Percentiles rank a stretch among this genome's conserved stretches.
Conservation (phyloP, 2,888 invertebrate species). For the Pandemis cinnamomeana region DNA sequence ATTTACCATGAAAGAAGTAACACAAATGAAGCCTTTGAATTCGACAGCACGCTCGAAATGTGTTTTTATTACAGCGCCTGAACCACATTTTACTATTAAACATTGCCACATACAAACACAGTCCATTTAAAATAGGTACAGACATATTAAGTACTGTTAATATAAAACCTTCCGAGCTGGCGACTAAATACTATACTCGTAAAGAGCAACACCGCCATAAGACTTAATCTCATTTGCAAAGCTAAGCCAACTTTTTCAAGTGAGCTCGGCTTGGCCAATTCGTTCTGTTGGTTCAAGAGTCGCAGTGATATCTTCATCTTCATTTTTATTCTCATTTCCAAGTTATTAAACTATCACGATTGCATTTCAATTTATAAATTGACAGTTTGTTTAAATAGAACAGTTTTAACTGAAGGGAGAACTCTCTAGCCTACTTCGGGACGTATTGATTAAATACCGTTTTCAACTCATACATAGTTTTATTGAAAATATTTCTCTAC, state of each 20-base stretch:
- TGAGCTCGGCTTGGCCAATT: conserved; percentile 51
- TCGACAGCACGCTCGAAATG: too few species aligned
- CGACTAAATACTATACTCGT: conserved; percentile 51
- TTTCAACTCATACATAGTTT: background rate
- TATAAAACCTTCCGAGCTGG: conserved; percentile 35
- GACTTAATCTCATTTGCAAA: conserved; percentile 73
- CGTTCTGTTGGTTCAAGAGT: conserved; percentile 14
- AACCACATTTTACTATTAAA: background rate
- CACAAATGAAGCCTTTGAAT: too few species aligned
- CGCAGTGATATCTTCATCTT: conserved; percentile 2
- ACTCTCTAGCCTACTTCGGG: background rate
- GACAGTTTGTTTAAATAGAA: background rate
- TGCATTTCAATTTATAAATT: background rate
- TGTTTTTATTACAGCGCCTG: too few species aligned
- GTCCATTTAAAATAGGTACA: background rate
- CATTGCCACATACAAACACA: background rate
- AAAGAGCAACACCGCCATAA: conserved; percentile 57
- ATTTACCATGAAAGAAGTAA: too few species aligned
- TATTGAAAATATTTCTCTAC: background rate
- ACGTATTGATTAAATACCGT: background rate
- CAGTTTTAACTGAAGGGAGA: background rate
- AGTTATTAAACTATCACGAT: background rate
- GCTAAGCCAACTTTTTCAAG: conserved; percentile 66
- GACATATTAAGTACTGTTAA: conserved; percentile 10
- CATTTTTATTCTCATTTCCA: conserved; percentile 7